These are phyloP conservation scores for Achroia grisella DNA, from an alignment of 1,140 invertebrate genomes.

Conservation along the genomic window DNA sequence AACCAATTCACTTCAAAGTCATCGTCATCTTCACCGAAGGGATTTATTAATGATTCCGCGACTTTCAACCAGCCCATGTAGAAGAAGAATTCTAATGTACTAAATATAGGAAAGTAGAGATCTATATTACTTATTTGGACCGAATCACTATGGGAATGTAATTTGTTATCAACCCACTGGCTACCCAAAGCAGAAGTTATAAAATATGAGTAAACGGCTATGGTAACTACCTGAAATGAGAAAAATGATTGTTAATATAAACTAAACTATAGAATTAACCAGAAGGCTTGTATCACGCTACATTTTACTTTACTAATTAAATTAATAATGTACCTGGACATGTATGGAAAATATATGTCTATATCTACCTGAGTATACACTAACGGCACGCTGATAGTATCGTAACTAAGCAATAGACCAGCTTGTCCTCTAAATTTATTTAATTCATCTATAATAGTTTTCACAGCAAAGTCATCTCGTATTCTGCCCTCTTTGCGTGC, in stretches of 20 bases:
- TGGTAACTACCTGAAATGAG: slow-evolving; percentile 85
- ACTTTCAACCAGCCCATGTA: slow-evolving; percentile 96
- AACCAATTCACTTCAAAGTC: slow-evolving; percentile 88
- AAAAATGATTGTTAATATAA: too few species aligned
- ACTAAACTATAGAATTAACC: not conserved
- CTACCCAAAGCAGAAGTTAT: slow-evolving; percentile 86
- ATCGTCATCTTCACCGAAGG: slow-evolving; percentile 94
- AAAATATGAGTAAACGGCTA: slow-evolving; percentile 94
- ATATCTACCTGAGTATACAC: slow-evolving; percentile 90
- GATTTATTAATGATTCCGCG: slow-evolving; percentile 88
- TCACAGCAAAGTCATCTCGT: slow-evolving; percentile 93
- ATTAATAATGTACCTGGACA: too few species aligned
- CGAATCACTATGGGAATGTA: slow-evolving; percentile 25
- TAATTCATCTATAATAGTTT: slow-evolving; percentile 91
- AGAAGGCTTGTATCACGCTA: not conserved
- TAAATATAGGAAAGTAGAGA: slow-evolving; percentile 92
- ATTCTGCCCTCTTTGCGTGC: slow-evolving; percentile 93
- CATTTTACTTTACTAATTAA: too few species aligned
- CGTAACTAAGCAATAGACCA: slow-evolving; percentile 87
- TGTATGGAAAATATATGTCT: not conserved
- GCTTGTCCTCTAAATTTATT: slow-evolving; percentile 91
- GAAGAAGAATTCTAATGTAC: slow-evolving; percentile 88
- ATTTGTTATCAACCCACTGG: slow-evolving; percentile 82
- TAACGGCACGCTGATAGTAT: slow-evolving; percentile 93
- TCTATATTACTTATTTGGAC: slow-evolving; percentile 77